A percentile compares a stretch with the other conserved stretches of the same genome.
phyloP scores from a whole-genome alignment of 1,140 invertebrate genomes.

The Coelopa frigida region DNA sequence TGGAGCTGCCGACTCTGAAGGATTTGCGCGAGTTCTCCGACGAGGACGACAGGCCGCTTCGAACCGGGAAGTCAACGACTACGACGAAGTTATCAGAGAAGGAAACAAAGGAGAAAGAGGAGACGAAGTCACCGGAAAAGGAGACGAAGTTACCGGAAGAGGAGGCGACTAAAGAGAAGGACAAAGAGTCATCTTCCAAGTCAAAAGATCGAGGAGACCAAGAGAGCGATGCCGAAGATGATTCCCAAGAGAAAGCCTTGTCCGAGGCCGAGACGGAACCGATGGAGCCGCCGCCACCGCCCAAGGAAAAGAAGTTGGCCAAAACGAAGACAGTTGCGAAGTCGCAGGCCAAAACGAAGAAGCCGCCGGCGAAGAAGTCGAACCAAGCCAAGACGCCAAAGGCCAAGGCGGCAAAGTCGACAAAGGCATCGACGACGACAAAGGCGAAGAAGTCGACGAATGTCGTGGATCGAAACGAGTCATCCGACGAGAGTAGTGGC shows the following conservation, averaged over 20 bases:
- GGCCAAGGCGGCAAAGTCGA: neutral
- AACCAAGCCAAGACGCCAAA: neutral
- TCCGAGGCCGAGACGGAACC: slow-evolving; percentile 15
- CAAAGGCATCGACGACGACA: neutral
- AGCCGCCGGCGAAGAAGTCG: neutral
- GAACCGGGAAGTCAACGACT: neutral
- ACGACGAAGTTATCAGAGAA: neutral
- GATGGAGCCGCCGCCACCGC: slow-evolving; percentile 16
- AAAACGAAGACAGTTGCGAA: neutral
- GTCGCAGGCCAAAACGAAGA: neutral
- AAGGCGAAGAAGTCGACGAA: slow-evolving; percentile 1
- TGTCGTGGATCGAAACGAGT: slow-evolving; percentile 4
- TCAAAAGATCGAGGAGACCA: neutral
- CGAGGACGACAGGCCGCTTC: slow-evolving; percentile 36
- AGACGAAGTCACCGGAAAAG: neutral
- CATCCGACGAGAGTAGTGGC: slow-evolving; percentile 17
- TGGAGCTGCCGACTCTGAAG: slow-evolving; percentile 36
- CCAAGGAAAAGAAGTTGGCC: slow-evolving; percentile 14
- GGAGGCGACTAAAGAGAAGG: neutral
- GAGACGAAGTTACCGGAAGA: neutral
- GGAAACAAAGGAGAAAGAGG: slow-evolving; percentile 42
- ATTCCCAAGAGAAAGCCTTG: slow-evolving; percentile 37
- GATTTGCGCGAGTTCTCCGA: slow-evolving; percentile 38
- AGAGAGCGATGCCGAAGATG: neutral
- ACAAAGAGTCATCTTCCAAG: slow-evolving; percentile 16